Evolutionary conservation across 1,140 invertebrate genomes (phyloP), one percentile per base, ranked within the genome.

Genomic region (Elysia chlorotica): DNA sequence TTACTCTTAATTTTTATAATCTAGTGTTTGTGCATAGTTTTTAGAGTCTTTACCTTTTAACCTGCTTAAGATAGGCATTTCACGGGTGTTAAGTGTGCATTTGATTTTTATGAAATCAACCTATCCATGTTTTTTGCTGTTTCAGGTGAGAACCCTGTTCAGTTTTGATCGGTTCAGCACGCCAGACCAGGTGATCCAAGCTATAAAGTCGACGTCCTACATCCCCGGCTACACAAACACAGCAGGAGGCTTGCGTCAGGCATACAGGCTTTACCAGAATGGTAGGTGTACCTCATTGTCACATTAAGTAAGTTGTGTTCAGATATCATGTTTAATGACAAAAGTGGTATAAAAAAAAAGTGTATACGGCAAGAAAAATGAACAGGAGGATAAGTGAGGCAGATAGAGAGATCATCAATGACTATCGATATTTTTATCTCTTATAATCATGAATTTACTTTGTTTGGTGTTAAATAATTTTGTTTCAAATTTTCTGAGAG

Each of bases 201-300:
- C 79, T 90, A 56, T 85, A n/a, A 41, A 74, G 19, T 75, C 72
- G 17, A 77, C 80, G 3, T 66, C 76, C 10, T 85, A 85, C 65
- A 78, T 63, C 2, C 74, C 82, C 2, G 83, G 83, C 1, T 79
- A 77, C 21, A 86, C 85, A 14, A 86, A 86, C 78, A 85, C 82
- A 0, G 83, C 83, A 38, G 75, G 76, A 25, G 82, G 81, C 19
- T 33, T 83, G 53, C 54, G 78, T 33, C 68, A 76, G 33, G 80
- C 78, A 33, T 28, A 41, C 10, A 71, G 83, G 65, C 62, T 81
- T 41, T 74, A 77, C 28, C 33, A 57, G 14, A 14, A 53, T 35
- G 41, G 65, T 67, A 33, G 54, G 36, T 38, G 23, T n/a, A 48
- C 10, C n/a, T n/a, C n/a, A n/a, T 10, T 48, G 41, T 14, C 41